phyloP scores from a whole-genome alignment of 2,113 vertebrate species.

The Taxidea taxus region DNA sequence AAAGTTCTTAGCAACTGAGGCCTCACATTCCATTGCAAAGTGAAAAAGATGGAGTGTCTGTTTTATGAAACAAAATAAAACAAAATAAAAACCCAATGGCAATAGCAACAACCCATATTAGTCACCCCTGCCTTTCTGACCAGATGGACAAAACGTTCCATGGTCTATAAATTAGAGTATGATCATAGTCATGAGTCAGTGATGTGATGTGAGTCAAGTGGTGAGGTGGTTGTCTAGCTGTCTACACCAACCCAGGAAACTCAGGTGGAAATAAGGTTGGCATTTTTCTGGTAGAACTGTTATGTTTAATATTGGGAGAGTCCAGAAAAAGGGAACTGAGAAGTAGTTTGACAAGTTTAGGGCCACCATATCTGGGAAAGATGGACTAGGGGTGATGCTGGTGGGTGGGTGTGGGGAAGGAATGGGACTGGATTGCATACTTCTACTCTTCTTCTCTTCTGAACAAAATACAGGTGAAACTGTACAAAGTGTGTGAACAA shows the following conservation, averaged over 20 bases:
- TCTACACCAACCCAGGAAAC: not conserved
- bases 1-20: conserved; percentile 22
- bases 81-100: not conserved
- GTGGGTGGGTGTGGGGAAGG: not conserved
- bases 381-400: not conserved
- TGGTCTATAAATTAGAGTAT: not conserved
- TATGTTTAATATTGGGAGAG: not conserved
- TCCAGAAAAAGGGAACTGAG: not conserved
- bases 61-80: not conserved
- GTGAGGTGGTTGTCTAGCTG: not conserved
- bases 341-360: not conserved
- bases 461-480: not conserved
- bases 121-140: not conserved
- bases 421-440: not conserved
- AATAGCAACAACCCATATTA: not conserved
- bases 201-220: not conserved
- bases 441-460: not conserved
- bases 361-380: not conserved
- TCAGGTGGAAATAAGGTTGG: not conserved
- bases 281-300: not conserved
- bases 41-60: conserved; percentile 6
- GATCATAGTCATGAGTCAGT: not conserved
- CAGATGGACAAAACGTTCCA: not conserved
- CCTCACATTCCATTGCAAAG: conserved; percentile 52
- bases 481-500: not conserved